Conservation (phyloP, 2,113 vertebrate genomes). For the Excalfactoria chinensis region DNA sequence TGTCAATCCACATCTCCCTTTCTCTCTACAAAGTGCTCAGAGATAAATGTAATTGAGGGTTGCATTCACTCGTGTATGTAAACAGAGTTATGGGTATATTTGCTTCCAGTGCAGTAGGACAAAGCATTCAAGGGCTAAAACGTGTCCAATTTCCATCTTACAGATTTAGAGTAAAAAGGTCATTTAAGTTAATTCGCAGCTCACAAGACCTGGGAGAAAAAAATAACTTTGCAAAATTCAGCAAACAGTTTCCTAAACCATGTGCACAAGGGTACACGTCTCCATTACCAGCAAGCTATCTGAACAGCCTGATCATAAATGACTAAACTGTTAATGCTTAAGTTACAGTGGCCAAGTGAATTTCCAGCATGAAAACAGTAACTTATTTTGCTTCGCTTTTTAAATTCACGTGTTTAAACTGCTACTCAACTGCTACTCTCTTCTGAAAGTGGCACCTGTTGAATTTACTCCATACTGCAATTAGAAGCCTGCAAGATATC, state of each 20-base stretch:
- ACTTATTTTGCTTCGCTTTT: background rate
- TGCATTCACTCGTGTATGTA: background rate
- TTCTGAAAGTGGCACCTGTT: background rate
- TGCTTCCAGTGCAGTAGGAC: background rate
- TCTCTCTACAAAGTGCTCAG: background rate
- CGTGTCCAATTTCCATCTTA: background rate
- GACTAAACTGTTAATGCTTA: background rate
- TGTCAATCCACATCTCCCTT: fast-evolving
- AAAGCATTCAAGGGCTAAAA: background rate
- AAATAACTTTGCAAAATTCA: background rate
- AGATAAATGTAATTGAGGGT: background rate
- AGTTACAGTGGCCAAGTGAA: background rate
- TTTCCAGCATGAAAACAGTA: background rate
- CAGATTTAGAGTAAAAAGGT: background rate
- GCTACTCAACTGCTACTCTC: no score
- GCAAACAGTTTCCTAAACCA: background rate
- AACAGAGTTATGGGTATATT: background rate
- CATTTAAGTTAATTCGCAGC: background rate
- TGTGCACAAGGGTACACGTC: background rate
- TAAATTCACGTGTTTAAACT: background rate
- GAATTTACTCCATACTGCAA: background rate
- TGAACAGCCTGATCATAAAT: background rate
- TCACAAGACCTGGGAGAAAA: background rate
- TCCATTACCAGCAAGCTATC: background rate
- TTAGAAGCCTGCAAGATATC: background rate